Base-by-base conservation (phyloP, 2,113 vertebrate genomes). In the Paracanthobrama guichenoti region DNA sequence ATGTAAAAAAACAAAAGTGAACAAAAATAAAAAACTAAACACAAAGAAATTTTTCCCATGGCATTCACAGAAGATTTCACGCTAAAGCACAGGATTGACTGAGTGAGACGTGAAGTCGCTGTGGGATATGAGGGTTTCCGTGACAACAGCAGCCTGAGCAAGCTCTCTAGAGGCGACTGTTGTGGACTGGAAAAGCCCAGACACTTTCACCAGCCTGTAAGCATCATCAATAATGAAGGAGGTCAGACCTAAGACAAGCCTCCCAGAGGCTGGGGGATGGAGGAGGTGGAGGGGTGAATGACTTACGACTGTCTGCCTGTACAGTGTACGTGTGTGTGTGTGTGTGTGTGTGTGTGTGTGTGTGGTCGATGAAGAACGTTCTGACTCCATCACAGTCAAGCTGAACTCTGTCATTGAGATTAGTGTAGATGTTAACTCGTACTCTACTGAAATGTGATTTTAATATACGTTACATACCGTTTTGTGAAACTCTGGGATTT, bases 201-300 rank as follows among this genome's bases (percentile, higher is more conserved):
- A 86, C 57, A 57, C 67, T 82, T 85, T 81, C 83, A 79, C 28
- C 39, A 83, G 69, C 81, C 59, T 76, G 67, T 59, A 74, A 39
- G 39, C 57, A 71, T 53, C 81, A 89, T 87, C 81, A 87, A 87
- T 86, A 86, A 87, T 87, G 50, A 26, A 81, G 57, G 42, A 78
- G 81, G 60, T 85, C 31, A 69, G 83, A 35, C 48, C 69, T 59
- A 26, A 79, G 75, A 71, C 73, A 75, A 83, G 62, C 42, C 35
- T 76, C 62, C 22, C 48, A 81, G 22, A 81, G 44, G 46, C 59
- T 44, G 67, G 35, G 42, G 69, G 84, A 22, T 81, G 84, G 78
- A 83, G 53, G 53, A 64, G 79, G 55, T 55, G 74, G 9, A 69
- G 28, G 74, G 26, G 20, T 39, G 62, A 64, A 71, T 76, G 87